Evolutionary conservation across 2,888 invertebrate genomes (phyloP).

Genomic region (Xestia sexstrigata): DNA sequence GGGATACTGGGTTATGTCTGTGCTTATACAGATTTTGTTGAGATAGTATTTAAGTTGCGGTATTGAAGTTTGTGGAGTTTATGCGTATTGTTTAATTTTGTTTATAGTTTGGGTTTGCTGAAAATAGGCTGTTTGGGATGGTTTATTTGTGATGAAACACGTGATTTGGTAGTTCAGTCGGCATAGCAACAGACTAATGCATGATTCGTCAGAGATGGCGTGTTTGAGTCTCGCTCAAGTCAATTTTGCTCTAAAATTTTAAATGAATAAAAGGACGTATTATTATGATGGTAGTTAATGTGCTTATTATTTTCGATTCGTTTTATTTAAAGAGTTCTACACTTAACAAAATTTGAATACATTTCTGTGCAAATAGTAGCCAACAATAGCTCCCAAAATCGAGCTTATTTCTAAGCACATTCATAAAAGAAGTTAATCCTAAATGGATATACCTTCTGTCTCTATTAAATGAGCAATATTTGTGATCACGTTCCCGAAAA

Average conservation of each 20-base stretch:
- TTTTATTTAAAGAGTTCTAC: no score
- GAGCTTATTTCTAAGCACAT: background rate
- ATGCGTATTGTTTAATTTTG: constrained; percentile 12
- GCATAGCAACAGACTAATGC: background rate
- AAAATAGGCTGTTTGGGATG: background rate
- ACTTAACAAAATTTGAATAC: background rate
- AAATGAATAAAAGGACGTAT: no score
- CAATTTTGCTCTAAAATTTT: no score
- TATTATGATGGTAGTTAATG: no score
- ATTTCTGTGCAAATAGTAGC: background rate
- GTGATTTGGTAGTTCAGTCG: background rate
- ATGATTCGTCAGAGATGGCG: background rate
- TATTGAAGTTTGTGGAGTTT: constrained; percentile 13
- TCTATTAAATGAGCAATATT: background rate
- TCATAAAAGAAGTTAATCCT: no score
- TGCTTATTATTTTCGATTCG: no score
- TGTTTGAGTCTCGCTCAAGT: background rate
- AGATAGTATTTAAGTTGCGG: constrained; percentile 20
- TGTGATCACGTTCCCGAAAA: background rate
- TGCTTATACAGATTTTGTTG: constrained; percentile 26
- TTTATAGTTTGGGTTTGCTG: background rate
- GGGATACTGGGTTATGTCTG: constrained; percentile 25
- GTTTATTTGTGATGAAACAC: background rate
- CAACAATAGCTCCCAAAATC: background rate
- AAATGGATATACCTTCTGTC: no score